Evolutionary conservation across 2,113 vertebrate species (phyloP).

Genomic region (Zootoca vivipara): DNA sequence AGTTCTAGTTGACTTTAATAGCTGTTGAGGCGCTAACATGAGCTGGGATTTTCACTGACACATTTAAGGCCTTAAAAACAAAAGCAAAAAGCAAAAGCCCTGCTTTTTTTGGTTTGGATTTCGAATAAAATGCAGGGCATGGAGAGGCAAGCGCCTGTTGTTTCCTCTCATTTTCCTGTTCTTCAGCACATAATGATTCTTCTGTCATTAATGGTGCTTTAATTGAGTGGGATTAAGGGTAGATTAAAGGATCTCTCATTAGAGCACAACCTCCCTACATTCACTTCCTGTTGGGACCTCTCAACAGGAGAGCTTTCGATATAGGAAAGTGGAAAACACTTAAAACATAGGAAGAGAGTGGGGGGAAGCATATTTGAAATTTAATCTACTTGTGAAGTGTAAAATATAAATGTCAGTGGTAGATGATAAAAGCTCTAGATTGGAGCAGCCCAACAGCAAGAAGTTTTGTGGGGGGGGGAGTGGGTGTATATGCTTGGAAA

Average conservation of each 20-base stretch:
- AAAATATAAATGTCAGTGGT: slow-evolving; percentile 8
- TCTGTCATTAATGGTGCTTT: slow-evolving; percentile 73
- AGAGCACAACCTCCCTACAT: slow-evolving; percentile 61
- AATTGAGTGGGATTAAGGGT: slow-evolving; percentile 75
- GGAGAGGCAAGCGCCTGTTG: slow-evolving; percentile 43
- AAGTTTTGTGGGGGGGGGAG: neutral
- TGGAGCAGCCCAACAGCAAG: neutral
- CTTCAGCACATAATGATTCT: slow-evolving; percentile 71
- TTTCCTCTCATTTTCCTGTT: slow-evolving; percentile 69
- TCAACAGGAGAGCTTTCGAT: slow-evolving; percentile 69
- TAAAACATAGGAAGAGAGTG: slow-evolving; percentile 37
- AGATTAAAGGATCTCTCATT: slow-evolving; percentile 76
- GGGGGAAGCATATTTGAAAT: slow-evolving; percentile 46
- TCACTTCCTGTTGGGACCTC: slow-evolving; percentile 71
- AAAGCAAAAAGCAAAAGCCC: too few relatives aligned
- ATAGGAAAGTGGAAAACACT: slow-evolving; percentile 67
- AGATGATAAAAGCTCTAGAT: neutral
- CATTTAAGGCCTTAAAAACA: slow-evolving; percentile 5
- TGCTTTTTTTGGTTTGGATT: neutral
- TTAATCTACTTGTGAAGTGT: slow-evolving; percentile 38
- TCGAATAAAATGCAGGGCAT: slow-evolving; percentile 19
- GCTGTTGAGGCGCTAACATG: neutral
- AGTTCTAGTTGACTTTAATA: neutral
- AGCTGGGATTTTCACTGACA: neutral
- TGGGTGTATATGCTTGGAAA: neutral